Evolutionary conservation across 2,797 vertebrate genomes (phyloP), one percentile per base, ranked within the genome.

Genomic region (Melanotaenia trifasciata): DNA sequence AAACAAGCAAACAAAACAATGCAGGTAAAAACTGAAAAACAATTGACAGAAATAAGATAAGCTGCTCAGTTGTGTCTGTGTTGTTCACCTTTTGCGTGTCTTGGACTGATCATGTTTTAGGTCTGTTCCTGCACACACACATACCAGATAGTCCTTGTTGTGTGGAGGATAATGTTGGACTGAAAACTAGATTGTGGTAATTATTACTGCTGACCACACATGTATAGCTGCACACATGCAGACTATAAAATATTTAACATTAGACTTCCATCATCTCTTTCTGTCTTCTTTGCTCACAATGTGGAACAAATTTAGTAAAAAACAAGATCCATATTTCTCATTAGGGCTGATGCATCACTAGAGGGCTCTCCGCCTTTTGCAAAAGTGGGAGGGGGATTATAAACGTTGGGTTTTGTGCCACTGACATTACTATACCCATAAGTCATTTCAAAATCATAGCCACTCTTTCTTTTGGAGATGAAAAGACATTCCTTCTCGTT

Each of bases 241-340:
- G 74, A 61, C 89, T 87, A 79, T 91, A 86, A 86, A 85, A 83
- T 81, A 83, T 87, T 87, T 78, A 68, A 84, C 84, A 87, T 68
- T 58, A 72, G 76, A 80, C 76, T 77, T 74, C 72, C 72, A 82
- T 82, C 73, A 54, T 77, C 67, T 80, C 68, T 75, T 64, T 85
- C 76, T 81, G 74, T 84, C 76, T 76, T 84, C 72, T 90, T 89
- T 80, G 76, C 73, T 70, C 68, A 58, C 80, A 91, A 89, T 81
- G 72, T 94, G 92, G 90, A 91, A 91, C 87, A 82, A 65, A 92
- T 93, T 93, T 90, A 40, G 67, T 7, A 24, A 87, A 79, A 88
- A 90, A 90, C 71, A 6, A 78, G 78, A 89, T 84, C 86, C 89
- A 87, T 90, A 85, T 86, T 91, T 92, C 77, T 86, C 78, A 70